Evolutionary conservation across 1,140 invertebrate genomes (phyloP).

Genomic region (Eurosta solidaginis): DNA sequence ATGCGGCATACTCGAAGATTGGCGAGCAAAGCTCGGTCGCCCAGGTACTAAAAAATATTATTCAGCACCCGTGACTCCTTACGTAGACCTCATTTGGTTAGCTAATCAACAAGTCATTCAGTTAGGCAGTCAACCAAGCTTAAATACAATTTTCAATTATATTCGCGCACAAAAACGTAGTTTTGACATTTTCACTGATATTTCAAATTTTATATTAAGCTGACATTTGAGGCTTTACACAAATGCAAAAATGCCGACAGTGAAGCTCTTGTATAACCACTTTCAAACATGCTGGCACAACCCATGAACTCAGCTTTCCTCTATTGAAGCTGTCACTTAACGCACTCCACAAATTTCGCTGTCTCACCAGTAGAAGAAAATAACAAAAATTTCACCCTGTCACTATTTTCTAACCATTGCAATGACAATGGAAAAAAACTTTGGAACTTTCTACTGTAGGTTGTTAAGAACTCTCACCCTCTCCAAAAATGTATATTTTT

Average conservation of each 20-base stretch:
- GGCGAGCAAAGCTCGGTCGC: too few species aligned
- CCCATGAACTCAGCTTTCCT: background rate
- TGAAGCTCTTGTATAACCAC: background rate
- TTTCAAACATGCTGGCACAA: background rate
- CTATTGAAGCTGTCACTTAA: conserved; percentile 8
- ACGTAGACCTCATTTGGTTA: background rate
- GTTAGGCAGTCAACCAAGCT: background rate
- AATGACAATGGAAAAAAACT: background rate
- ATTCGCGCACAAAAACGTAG: background rate
- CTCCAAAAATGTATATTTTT: background rate
- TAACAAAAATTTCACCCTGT: background rate
- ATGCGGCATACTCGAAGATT: too few species aligned
- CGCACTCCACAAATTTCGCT: background rate
- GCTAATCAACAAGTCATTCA: background rate
- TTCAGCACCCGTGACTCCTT: too few species aligned
- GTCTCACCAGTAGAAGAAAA: background rate
- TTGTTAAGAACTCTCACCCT: background rate
- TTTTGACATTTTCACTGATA: conserved; percentile 9
- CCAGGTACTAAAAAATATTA: too few species aligned
- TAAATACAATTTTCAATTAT: background rate
- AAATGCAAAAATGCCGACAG: background rate
- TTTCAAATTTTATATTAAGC: background rate
- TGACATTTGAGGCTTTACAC: background rate
- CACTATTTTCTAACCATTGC: background rate
- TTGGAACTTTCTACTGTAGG: background rate